Evolutionary conservation across 2,113 vertebrate genomes (phyloP).

Genomic region (Prionailurus viverrinus): DNA sequence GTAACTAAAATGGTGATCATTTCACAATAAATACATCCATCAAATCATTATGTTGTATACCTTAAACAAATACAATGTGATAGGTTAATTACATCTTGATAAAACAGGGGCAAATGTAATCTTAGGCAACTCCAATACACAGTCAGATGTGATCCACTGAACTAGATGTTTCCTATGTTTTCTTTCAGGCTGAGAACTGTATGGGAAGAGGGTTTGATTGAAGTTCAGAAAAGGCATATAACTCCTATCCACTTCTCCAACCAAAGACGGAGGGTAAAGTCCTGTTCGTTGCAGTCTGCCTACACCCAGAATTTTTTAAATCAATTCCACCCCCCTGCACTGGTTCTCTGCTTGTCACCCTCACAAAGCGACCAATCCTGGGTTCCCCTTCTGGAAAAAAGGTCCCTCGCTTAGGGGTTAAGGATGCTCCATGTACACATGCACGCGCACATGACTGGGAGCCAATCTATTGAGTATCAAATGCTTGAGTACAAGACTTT

Average conservation of each 20-base stretch:
- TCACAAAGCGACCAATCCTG: neutral
- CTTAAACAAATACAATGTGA: neutral
- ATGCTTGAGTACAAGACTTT: conserved; percentile 62
- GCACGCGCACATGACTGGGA: neutral
- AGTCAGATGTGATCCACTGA: neutral
- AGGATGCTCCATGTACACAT: neutral
- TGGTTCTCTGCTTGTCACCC: neutral
- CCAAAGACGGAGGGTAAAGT: neutral
- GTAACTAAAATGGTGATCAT: neutral
- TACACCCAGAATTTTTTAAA: neutral
- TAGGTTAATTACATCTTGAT: neutral
- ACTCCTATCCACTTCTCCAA: neutral
- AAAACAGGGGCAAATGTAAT: neutral
- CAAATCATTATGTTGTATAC: neutral
- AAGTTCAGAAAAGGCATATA: neutral
- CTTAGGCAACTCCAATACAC: neutral
- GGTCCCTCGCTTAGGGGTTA: neutral
- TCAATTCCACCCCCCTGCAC: neutral
- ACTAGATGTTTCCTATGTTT: neutral
- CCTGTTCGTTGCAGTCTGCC: neutral
- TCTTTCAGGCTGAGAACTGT: neutral
- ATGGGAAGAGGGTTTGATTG: neutral
- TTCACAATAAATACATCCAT: neutral
- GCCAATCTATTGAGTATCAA: conserved; percentile 49
- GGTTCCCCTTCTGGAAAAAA: neutral